phyloP scores from a whole-genome alignment of 2,888 invertebrate genomes.

The Ecliptopera silaceata region DNA sequence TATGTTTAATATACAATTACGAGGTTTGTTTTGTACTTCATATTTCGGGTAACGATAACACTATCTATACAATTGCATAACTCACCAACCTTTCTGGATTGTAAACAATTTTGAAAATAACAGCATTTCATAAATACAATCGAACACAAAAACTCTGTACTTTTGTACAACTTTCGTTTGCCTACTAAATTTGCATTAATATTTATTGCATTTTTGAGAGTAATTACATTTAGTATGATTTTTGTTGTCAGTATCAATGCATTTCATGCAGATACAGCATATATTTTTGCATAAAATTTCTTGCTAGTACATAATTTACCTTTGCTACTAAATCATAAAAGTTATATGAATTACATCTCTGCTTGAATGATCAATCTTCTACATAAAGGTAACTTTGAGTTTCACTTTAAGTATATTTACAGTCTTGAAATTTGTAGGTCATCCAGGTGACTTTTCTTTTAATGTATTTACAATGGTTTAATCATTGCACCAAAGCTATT shows the following conservation, averaged over 20 bases:
- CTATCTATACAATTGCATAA: slow-evolving; percentile 33
- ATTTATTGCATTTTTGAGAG: neutral
- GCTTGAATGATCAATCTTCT: slow-evolving; percentile 12
- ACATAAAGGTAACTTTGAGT: slow-evolving; percentile 24
- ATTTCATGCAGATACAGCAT: slow-evolving; percentile 9
- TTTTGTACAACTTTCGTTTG: neutral
- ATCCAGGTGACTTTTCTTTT: slow-evolving; percentile 59
- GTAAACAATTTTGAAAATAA: slow-evolving; percentile 28
- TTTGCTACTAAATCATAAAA: neutral
- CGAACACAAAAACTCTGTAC: slow-evolving; percentile 9
- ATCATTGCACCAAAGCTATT: slow-evolving; percentile 64
- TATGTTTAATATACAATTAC: slow-evolving; percentile 35
- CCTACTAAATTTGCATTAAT: slow-evolving; percentile 4
- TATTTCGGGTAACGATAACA: slow-evolving; percentile 39
- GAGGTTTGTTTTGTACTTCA: slow-evolving; percentile 50
- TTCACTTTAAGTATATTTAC: slow-evolving; percentile 45
- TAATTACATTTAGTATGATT: neutral
- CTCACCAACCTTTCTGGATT: slow-evolving; percentile 28
- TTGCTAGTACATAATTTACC: neutral
- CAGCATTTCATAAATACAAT: slow-evolving; percentile 19
- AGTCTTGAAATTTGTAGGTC: slow-evolving; percentile 78
- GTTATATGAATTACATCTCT: slow-evolving; percentile 1
- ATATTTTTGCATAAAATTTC: neutral
- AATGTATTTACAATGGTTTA: slow-evolving; percentile 64
- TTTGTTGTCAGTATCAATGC: slow-evolving; percentile 4